Conservation (phyloP, 2,113 vertebrate genomes). For the Nansenia antarctica region DNA sequence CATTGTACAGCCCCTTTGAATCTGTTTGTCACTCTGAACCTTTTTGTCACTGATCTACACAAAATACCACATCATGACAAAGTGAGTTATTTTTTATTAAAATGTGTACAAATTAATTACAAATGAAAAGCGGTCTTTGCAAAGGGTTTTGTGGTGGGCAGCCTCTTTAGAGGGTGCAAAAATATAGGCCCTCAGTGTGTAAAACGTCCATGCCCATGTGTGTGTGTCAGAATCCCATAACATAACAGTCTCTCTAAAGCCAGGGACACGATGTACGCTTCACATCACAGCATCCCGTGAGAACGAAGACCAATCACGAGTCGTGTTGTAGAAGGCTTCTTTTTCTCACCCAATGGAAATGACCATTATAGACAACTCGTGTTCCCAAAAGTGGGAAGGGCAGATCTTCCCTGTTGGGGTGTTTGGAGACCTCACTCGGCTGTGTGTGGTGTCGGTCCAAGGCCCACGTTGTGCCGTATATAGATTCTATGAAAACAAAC, state of each 20-base stretch:
- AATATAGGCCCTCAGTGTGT: too few relatives aligned
- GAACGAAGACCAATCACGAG: slow-evolving; percentile 51
- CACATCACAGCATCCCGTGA: background rate
- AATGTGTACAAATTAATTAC: too few relatives aligned
- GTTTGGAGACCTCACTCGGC: background rate
- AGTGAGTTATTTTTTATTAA: too few relatives aligned
- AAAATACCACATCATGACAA: too few relatives aligned
- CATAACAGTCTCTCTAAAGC: background rate
- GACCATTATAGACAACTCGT: slow-evolving; percentile 2
- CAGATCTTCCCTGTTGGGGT: slow-evolving; percentile 1
- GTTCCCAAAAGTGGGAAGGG: slow-evolving; percentile 34
- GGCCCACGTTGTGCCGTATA: slow-evolving; percentile 2
- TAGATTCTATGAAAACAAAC: background rate
- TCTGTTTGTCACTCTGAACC: too few relatives aligned
- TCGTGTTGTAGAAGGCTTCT: slow-evolving; percentile 20
- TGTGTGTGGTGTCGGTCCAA: background rate
- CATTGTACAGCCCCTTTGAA: too few relatives aligned
- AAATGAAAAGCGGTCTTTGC: too few relatives aligned
- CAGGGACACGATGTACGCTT: slow-evolving; percentile 54
- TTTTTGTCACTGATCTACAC: too few relatives aligned
- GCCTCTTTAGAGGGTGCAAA: background rate
- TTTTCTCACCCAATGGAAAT: slow-evolving; percentile 53
- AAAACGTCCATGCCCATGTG: too few relatives aligned
- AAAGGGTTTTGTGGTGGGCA: too few relatives aligned
- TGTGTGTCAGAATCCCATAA: too few relatives aligned